These are phyloP conservation scores for Pachypeltis micranthus DNA, from an alignment of 1,140 invertebrate species.

Conservation along the genomic window DNA sequence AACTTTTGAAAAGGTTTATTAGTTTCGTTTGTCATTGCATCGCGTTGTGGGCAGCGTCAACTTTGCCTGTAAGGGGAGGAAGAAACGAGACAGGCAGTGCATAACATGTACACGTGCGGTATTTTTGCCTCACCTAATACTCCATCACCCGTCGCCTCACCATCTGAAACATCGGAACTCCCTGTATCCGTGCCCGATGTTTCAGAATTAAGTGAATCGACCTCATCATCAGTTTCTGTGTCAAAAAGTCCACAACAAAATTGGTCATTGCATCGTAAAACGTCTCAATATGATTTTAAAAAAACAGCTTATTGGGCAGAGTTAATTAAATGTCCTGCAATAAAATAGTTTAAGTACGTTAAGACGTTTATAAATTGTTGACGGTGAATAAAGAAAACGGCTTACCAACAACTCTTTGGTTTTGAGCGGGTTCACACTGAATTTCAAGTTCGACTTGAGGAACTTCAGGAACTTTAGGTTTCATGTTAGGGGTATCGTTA, in stretches of 20 bases:
- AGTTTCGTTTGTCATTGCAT: no score
- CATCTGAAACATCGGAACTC: constrained; percentile 22
- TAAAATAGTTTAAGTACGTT: no score
- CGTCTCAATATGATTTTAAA: no score
- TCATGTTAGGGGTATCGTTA: background rate
- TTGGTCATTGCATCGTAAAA: no score
- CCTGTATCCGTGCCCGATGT: constrained; percentile 20
- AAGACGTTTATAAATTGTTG: no score
- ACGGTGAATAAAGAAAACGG: no score
- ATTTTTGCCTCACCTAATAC: constrained; percentile 16
- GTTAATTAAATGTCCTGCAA: no score
- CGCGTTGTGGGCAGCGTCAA: no score
- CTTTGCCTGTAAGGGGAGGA: background rate
- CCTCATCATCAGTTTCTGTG: constrained; percentile 18
- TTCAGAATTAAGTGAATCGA: constrained; percentile 21
- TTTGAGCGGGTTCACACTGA: constrained; percentile 17
- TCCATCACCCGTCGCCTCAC: constrained; percentile 15
- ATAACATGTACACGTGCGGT: no score
- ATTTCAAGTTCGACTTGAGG: constrained; percentile 22
- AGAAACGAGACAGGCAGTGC: constrained; percentile 6
- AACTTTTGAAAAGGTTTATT: no score
- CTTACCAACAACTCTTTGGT: constrained; percentile 21
- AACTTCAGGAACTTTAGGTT: constrained; percentile 21
- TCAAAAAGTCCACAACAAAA: background rate
- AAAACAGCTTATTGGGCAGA: no score